Evolutionary conservation across 2,888 invertebrate genomes (phyloP).

Genomic region (Hanleya hanleyi): DNA sequence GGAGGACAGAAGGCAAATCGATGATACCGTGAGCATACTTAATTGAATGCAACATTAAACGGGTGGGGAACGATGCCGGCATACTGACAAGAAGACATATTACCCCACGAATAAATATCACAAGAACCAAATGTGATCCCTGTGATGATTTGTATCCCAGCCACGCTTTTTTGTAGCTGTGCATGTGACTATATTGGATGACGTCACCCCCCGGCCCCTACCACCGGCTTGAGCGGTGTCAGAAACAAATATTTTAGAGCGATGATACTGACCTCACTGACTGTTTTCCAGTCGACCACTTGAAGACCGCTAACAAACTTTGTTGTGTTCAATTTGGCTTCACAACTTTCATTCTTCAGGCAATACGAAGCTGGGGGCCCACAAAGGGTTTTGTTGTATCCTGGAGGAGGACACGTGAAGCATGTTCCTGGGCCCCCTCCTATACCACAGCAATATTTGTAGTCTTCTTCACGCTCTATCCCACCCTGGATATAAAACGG

Average conservation of each 20-base stretch:
- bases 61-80: no score
- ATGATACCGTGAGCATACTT: not conserved
- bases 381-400: slow-evolving; percentile 62
- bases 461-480: slow-evolving; percentile 53
- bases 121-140: no score
- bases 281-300: slow-evolving; percentile 58
- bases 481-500: no score
- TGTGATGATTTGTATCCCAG: no score
- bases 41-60: no score
- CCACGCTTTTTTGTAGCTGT: no score
- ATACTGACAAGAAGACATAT: no score
- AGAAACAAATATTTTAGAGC: no score
- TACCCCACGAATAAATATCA: no score
- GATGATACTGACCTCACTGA: slow-evolving; percentile 43
- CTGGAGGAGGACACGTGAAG: slow-evolving; percentile 55
- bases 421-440: slow-evolving; percentile 51
- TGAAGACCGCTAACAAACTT: slow-evolving; percentile 62
- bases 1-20: no score
- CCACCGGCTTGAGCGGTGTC: no score
- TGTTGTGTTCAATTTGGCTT: slow-evolving; percentile 49
- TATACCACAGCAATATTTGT: slow-evolving; percentile 59
- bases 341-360: slow-evolving; percentile 61
- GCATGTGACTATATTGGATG: not conserved
- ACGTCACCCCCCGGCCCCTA: no score
- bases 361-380: slow-evolving; percentile 62